Conservation (phyloP, 2,113 vertebrate species). For the Piliocolobus tephrosceles region DNA sequence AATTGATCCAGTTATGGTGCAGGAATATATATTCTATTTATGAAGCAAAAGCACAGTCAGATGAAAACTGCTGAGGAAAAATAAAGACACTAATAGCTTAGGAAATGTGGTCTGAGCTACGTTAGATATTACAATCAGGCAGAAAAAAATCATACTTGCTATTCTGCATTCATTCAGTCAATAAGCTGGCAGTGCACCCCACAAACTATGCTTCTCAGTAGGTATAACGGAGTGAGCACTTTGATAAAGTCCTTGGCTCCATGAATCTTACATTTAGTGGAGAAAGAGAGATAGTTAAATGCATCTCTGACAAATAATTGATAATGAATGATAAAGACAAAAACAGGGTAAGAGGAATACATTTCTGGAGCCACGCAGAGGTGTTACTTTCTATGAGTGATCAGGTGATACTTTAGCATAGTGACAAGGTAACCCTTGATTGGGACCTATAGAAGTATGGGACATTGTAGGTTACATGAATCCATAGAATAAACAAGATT, state of each 20-base stretch:
- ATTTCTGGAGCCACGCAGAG: neutral
- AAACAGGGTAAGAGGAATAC: neutral
- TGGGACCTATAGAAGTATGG: neutral
- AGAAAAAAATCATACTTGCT: neutral
- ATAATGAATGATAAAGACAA: neutral
- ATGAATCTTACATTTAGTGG: no score
- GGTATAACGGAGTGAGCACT: neutral
- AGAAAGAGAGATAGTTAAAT: neutral
- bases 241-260: neutral
- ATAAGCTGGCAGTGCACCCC: neutral
- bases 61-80: neutral
- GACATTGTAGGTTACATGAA: neutral
- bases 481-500: neutral
- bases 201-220: neutral
- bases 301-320: neutral
- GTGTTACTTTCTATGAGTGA: neutral
- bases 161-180: neutral
- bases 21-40: neutral
- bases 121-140: neutral
- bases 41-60: neutral
- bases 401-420: neutral
- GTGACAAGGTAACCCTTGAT: neutral
- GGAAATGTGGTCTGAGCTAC: neutral
- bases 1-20: neutral
- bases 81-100: neutral